Evolutionary conservation across 2,888 invertebrate species (phyloP).

Genomic region (Tricholauxania praeusta): DNA sequence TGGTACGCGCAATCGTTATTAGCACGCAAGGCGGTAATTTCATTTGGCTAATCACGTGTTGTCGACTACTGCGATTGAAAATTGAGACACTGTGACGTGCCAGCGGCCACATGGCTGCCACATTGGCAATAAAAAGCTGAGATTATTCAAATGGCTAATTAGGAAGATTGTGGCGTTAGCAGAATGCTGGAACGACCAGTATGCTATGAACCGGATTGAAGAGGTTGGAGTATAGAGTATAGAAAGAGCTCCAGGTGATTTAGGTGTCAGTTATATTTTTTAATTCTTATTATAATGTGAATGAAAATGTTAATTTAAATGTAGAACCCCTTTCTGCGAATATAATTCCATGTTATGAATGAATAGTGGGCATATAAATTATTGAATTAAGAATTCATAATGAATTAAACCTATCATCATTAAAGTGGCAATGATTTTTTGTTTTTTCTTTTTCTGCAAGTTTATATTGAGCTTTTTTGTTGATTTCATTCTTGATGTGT

Average conservation of each 20-base stretch:
- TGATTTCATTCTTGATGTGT: too few relatives aligned
- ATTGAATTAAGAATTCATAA: too few relatives aligned
- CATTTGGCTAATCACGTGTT: slow-evolving; percentile 30
- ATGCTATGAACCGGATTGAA: neutral
- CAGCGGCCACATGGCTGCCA: neutral
- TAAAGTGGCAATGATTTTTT: too few relatives aligned
- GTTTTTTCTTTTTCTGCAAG: too few relatives aligned
- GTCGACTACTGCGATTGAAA: slow-evolving; percentile 20
- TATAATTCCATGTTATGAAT: neutral
- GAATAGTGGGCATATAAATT: too few relatives aligned
- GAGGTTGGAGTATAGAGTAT: neutral
- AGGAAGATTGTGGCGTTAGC: slow-evolving; percentile 17
- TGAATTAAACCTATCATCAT: too few relatives aligned
- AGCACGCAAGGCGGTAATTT: slow-evolving; percentile 49
- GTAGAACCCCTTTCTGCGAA: neutral
- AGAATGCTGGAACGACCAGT: neutral
- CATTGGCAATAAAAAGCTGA: slow-evolving; percentile 17
- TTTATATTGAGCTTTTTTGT: too few relatives aligned
- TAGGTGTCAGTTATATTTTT: slow-evolving; percentile 19
- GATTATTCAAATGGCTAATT: slow-evolving; percentile 31
- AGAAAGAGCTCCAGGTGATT: neutral
- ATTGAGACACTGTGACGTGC: slow-evolving; percentile 29
- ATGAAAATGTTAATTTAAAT: slow-evolving; percentile 20
- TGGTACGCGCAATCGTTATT: slow-evolving; percentile 39
- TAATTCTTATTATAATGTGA: slow-evolving; percentile 14